Evolutionary conservation across 64 coral and sea anemone species (phyloP).

Genomic region (Platygyra sinensis): DNA sequence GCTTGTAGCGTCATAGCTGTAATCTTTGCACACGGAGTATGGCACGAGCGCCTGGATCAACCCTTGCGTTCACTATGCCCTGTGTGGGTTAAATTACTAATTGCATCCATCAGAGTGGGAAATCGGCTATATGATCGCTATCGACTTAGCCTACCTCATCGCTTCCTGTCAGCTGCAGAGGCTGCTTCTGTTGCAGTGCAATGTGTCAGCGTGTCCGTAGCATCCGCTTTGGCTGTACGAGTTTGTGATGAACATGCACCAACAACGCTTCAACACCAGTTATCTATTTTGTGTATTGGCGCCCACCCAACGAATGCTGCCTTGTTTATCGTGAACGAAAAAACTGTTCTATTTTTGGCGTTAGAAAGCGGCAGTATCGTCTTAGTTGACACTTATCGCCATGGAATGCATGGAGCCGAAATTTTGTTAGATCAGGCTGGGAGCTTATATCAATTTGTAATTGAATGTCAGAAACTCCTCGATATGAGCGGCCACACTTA

Average conservation of each 20-base stretch:
- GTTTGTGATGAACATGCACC: slow-evolving; percentile 3
- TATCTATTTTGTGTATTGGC: not conserved
- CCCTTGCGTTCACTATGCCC: not conserved
- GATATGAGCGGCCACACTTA: not conserved
- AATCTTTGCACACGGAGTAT: not conserved
- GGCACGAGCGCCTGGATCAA: not conserved
- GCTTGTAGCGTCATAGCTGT: slow-evolving; percentile 28
- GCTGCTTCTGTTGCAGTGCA: not conserved
- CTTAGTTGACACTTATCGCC: not conserved
- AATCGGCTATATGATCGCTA: not conserved
- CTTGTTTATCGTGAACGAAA: slow-evolving; percentile 12
- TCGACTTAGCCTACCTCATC: slow-evolving; percentile 5
- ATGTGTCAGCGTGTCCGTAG: not conserved
- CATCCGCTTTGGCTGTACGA: not conserved
- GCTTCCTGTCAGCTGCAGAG: not conserved
- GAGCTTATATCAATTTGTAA: not conserved
- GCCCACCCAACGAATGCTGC: not conserved
- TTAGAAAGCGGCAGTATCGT: not conserved
- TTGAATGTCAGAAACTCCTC: not conserved
- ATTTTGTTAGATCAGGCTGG: not conserved
- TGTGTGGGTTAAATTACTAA: not conserved
- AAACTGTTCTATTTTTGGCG: slow-evolving; percentile 9
- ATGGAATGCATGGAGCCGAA: not conserved
- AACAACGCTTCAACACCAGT: not conserved
- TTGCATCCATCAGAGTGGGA: not conserved